Evolutionary conservation across 2,113 vertebrate genomes (phyloP).

Genomic region (Hypanus sabinus): DNA sequence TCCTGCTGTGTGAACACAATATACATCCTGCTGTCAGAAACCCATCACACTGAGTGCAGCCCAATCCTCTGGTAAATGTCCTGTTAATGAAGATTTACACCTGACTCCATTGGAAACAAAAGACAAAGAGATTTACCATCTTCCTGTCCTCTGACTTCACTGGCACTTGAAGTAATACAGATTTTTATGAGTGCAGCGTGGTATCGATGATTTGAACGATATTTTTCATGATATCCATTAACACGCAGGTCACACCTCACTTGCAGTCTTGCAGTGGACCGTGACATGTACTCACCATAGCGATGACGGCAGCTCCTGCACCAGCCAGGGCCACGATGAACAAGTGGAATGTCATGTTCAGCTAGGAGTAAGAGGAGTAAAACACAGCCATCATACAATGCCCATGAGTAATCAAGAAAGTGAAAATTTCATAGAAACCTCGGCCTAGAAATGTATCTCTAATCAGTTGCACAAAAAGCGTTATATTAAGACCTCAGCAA

Average conservation of each 20-base stretch:
- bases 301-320: conserved; percentile 91
- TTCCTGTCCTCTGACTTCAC: neutral
- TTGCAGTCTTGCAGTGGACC: too few relatives aligned
- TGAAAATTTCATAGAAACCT: neutral
- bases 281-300: conserved; percentile 73
- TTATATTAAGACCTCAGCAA: too few relatives aligned
- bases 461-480: too few relatives aligned
- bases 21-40: too few relatives aligned
- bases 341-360: conserved; percentile 98
- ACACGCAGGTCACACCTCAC: too few relatives aligned
- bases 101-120: neutral
- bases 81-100: neutral
- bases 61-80: neutral
- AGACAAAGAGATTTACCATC: neutral
- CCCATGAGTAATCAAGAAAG: neutral
- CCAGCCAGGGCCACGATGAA: conserved; percentile 94
- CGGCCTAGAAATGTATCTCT: too few relatives aligned
- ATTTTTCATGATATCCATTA: neutral
- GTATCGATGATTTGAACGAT: neutral
- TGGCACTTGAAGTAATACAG: neutral
- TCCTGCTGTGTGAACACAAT: neutral
- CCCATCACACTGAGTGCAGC: neutral
- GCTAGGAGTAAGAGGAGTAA: conserved; percentile 55
- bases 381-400: neutral
- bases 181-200: neutral